Base-by-base conservation (phyloP, 2,797 vertebrate genomes). In the Myotis planiceps region DNA sequence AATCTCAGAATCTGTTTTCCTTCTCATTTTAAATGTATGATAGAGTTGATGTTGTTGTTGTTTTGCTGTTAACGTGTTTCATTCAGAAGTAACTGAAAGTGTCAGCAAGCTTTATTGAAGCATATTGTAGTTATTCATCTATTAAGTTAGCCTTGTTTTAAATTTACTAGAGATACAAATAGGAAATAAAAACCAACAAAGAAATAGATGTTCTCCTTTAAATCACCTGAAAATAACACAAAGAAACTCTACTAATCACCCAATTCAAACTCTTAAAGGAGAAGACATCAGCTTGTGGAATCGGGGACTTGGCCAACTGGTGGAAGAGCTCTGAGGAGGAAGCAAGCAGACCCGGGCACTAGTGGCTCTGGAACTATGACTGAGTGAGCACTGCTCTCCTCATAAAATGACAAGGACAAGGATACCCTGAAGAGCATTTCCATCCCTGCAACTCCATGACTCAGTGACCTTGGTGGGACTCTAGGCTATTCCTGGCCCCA, bases 11-110 rank as follows among this genome's bases (percentile, higher is more conserved):
- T 85, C 32, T 87, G 1, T 51, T 69, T 9, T 32, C 37, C 37
- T 88, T 88, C 6, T 97, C 51, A 8, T 39, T 92, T 66, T 86
- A n/a, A 90, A 47, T 83, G 65, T 34, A 8, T 55, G 71, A 55
- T 9, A 9, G 27, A 45, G 23, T 53, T 39, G 32, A 13, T 89
- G 18, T 53, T 75, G 18, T 51, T 53, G 14, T 87, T 84, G 19
- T 87, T 68, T 60, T 74, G 49, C 34, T 71, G 9, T 55, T 76
- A 32, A 6, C 21, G 76, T 71, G 10, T 51, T 93, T 79, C 21
- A 74, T 53, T 89, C 32, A 86, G 27, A 91, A 93, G n/a, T 60
- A 74, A 49, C 39, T 32, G 72, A 49, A 86, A 15, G 15, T 58
- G 12, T 68, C 75, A 86, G 29, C 60, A 75, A 69, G 7, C 12